phyloP scores from a whole-genome alignment of 2,888 invertebrate genomes.

The Aelia acuminata region DNA sequence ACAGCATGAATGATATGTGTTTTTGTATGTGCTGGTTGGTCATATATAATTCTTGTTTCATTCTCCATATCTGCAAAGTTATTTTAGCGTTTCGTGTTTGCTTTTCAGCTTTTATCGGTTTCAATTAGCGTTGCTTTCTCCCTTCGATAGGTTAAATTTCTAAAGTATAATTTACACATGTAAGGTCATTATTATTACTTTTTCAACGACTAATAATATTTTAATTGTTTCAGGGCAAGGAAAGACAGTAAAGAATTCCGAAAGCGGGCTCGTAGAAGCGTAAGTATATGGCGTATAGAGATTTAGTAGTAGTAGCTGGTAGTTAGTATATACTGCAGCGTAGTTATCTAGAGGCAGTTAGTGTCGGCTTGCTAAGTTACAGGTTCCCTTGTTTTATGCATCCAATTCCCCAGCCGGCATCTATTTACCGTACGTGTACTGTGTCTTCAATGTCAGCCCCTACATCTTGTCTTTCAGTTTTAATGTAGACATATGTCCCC shows the following conservation, averaged over 20 bases:
- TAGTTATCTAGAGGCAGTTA: neutral
- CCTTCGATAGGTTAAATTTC: neutral
- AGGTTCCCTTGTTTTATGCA: neutral
- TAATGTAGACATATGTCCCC: constrained; percentile 11
- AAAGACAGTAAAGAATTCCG: constrained; percentile 65
- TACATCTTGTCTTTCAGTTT: neutral
- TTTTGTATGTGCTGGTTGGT: no score
- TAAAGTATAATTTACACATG: no score
- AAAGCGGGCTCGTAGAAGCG: constrained; percentile 50
- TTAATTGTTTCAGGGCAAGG: constrained; percentile 69
- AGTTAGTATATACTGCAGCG: no score
- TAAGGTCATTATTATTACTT: no score
- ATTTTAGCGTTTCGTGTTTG: no score
- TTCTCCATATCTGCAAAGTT: no score
- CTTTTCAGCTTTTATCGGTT: no score
- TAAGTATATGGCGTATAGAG: constrained; percentile 9
- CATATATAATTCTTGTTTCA: no score
- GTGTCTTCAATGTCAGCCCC: constrained; percentile 33
- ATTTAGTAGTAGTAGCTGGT: constrained; percentile 11
- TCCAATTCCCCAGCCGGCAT: neutral
- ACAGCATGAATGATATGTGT: no score
- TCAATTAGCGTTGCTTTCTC: no score
- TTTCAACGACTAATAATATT: neutral
- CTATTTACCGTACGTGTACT: constrained; percentile 22
- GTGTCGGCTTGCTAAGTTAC: neutral